Base-by-base conservation (phyloP, 2,888 invertebrate species). In the Agrochola macilenta region DNA sequence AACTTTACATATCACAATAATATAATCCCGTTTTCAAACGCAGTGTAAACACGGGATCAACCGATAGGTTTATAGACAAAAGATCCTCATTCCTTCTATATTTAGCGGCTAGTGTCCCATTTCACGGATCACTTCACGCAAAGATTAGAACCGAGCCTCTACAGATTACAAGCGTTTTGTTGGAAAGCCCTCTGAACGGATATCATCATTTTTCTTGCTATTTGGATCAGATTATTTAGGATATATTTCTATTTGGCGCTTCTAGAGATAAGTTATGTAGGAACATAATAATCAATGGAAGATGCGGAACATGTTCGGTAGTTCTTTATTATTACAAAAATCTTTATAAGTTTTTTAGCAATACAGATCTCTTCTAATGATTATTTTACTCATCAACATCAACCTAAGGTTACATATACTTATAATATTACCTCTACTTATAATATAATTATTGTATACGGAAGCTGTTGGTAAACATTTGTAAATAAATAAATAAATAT, bases 81-180 rank as follows among this genome's bases (percentile, higher is more conserved):
- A 68, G 63, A 63, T 57, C 61, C 30, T 61, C 49, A 69, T 78
- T 69, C 43, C 43, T 35, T 65, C 61, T 74, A 79, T 69, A 75
- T 82, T 70, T 74, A 73, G 72, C 60, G 58, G 65, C 35, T 58
- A 70, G 64, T 72, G 68, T 72, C 74, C 65, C 64, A 86, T 84
- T 84, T 83, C 63, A 80, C 80, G 80, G 74, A 66, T 83, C 76
- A 76, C 69, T 84, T 70, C 78, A 39, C 82, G n/a, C 69, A 58
- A 69, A 84, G 79, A 85, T 84, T 85, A 85, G 72, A 68, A 49
- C 35, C 54, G 35, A 43, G 46, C 66, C 79, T 74, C 63, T 71
- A 35, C 63, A 71, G 79, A 83, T 83, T 68, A 79, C 80, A 83
- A 76, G 30, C 60, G 58, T 71, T 74, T 79, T 69, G 58, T 79